A percentile compares a stretch with the other conserved stretches of the same genome.
phyloP scores from a whole-genome alignment of 2,888 invertebrate genomes.

The Drosophila eohydei region DNA sequence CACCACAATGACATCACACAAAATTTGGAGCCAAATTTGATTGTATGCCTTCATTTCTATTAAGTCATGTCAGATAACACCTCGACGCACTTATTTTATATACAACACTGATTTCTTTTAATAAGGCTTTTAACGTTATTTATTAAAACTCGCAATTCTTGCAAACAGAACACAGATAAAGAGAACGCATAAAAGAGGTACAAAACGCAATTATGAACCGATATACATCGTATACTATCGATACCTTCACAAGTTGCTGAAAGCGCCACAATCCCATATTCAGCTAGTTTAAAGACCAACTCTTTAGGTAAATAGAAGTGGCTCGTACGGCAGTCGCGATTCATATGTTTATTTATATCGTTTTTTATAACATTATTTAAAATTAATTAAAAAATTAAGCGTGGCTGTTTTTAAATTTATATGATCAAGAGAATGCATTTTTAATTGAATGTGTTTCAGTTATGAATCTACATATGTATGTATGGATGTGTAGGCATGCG shows the following conservation, averaged over 20 bases:
- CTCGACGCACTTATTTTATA: slow-evolving; percentile 19
- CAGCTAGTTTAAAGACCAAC: neutral
- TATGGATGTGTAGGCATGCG: slow-evolving; percentile 54
- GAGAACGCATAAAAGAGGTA: slow-evolving; percentile 28
- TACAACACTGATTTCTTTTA: slow-evolving; percentile 11
- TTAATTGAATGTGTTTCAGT: slow-evolving; percentile 71
- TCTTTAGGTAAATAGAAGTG: neutral
- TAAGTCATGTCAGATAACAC: slow-evolving; percentile 3
- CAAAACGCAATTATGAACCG: slow-evolving; percentile 30
- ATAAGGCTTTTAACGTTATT: slow-evolving; percentile 28
- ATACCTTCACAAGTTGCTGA: slow-evolving; percentile 2
- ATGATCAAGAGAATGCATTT: slow-evolving; percentile 71
- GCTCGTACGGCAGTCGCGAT: slow-evolving; percentile 33
- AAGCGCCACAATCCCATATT: slow-evolving; percentile 1
- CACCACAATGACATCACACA: slow-evolving; percentile 71
- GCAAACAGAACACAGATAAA: slow-evolving; percentile 51
- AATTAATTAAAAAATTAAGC: slow-evolving; percentile 77
- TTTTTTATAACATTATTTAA: slow-evolving; percentile 75
- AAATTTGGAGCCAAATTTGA: slow-evolving; percentile 25
- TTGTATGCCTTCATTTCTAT: slow-evolving; percentile 19
- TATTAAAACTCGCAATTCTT: slow-evolving; percentile 38
- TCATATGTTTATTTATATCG: slow-evolving; percentile 66
- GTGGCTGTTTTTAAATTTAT: slow-evolving; percentile 69
- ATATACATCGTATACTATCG: slow-evolving; percentile 32
- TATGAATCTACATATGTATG: slow-evolving; percentile 67